phyloP scores from a whole-genome alignment of 2,797 vertebrate genomes.

The Natrix natrix region DNA sequence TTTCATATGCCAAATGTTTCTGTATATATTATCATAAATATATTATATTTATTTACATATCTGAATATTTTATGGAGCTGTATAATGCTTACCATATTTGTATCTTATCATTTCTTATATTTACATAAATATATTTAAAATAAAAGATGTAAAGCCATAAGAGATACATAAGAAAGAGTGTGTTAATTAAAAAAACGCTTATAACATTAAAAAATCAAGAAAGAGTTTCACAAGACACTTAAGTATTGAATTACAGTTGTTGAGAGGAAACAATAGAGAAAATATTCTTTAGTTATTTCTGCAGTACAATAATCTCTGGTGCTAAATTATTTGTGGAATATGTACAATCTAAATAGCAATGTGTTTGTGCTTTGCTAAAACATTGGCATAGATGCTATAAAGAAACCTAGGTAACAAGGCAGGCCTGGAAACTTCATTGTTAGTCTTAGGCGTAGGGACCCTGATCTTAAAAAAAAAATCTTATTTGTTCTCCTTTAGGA shows the following conservation, averaged over 20 bases:
- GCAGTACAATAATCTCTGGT: background rate
- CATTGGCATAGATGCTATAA: background rate
- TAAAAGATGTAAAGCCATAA: background rate
- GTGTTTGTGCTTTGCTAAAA: background rate
- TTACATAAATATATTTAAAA: background rate
- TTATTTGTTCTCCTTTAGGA: background rate
- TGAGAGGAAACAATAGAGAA: background rate
- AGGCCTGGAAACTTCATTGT: background rate
- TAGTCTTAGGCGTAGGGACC: background rate
- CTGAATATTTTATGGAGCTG: background rate
- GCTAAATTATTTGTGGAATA: background rate
- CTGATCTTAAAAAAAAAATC: background rate
- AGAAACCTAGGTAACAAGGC: background rate
- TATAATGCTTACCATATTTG: background rate
- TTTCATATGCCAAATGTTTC: background rate
- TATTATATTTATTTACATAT: background rate
- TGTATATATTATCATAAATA: background rate
- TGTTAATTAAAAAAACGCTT: background rate
- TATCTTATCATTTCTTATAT: background rate
- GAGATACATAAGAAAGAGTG: background rate
- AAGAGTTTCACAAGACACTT: fast-evolving
- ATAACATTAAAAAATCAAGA: conserved; percentile 12
- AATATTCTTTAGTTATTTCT: background rate
- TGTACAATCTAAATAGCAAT: conserved; percentile 1
- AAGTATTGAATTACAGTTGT: background rate